Conservation (phyloP, 2,797 vertebrate species). For the Bucorvus abyssinicus region DNA sequence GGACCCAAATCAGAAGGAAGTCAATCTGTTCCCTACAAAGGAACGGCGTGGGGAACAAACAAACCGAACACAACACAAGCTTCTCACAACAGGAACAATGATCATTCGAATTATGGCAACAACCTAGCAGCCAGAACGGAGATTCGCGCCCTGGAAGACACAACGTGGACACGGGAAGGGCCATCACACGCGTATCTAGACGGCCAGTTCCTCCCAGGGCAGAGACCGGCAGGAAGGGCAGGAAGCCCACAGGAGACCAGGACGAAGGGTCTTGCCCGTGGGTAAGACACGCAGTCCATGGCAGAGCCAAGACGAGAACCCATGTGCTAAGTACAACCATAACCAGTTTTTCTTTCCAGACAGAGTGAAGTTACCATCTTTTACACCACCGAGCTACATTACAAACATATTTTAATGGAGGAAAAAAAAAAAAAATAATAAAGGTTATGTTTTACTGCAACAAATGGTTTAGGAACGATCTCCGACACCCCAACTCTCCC, state of each 20-base stretch:
- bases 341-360: not conserved
- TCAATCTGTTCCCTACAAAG: not conserved
- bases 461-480: rapidly evolving
- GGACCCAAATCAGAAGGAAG: not conserved
- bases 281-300: not conserved
- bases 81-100: not conserved
- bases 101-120: not conserved
- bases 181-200: not conserved
- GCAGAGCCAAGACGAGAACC: not conserved
- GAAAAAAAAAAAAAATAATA: not conserved
- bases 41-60: rapidly evolving
- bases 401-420: not conserved
- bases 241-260: not conserved
- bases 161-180: not conserved
- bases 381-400: not conserved
- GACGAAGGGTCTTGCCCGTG: not conserved
- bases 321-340: not conserved
- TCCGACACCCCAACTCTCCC: not conserved
- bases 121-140: not conserved
- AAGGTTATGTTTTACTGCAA: not conserved
- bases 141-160: not conserved
- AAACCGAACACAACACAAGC: not conserved
- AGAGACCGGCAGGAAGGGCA: not conserved
- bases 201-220: not conserved
- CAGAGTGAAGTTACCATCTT: not conserved